Evolutionary conservation across 2,888 invertebrate genomes (phyloP).

Genomic region (Patella ulyssiponensis): DNA sequence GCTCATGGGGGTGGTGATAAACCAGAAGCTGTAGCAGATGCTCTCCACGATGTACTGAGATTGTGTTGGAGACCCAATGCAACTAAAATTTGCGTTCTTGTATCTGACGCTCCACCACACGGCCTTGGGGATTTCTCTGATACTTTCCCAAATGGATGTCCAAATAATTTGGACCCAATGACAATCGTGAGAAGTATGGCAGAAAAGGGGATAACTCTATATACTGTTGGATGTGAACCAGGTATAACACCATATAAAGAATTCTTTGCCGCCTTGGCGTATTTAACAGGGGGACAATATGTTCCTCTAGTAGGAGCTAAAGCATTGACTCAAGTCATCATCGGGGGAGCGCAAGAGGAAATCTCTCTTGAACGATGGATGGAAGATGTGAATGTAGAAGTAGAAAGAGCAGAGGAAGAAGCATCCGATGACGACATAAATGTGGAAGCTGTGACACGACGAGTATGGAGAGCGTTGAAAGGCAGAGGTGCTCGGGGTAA

Average conservation of each 20-base stretch:
- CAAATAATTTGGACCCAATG: slow-evolving; percentile 63
- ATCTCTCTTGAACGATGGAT: slow-evolving; percentile 53
- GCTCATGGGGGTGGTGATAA: slow-evolving; percentile 65
- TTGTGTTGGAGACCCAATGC: slow-evolving; percentile 62
- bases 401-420: slow-evolving; percentile 36
- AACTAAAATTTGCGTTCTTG: slow-evolving; percentile 64
- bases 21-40: slow-evolving; percentile 68
- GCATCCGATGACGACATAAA: neutral
- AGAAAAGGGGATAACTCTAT: slow-evolving; percentile 62
- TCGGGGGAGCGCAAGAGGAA: slow-evolving; percentile 66
- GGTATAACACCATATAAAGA: slow-evolving; percentile 58
- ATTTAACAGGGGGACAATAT: slow-evolving; percentile 67
- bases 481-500: slow-evolving; percentile 42
- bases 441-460: slow-evolving; percentile 43
- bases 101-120: slow-evolving; percentile 67
- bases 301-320: slow-evolving; percentile 61
- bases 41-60: slow-evolving; percentile 60
- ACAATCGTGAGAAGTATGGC: slow-evolving; percentile 54
- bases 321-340: slow-evolving; percentile 59
- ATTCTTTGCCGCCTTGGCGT: slow-evolving; percentile 63
- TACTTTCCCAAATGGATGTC: slow-evolving; percentile 64
- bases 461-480: slow-evolving; percentile 39
- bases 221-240: slow-evolving; percentile 66
- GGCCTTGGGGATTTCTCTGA: slow-evolving; percentile 52
- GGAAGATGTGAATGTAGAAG: slow-evolving; percentile 43